These are phyloP conservation scores for Musca vetustissima DNA, from an alignment of 1,140 invertebrate species.

Conservation along the genomic window DNA sequence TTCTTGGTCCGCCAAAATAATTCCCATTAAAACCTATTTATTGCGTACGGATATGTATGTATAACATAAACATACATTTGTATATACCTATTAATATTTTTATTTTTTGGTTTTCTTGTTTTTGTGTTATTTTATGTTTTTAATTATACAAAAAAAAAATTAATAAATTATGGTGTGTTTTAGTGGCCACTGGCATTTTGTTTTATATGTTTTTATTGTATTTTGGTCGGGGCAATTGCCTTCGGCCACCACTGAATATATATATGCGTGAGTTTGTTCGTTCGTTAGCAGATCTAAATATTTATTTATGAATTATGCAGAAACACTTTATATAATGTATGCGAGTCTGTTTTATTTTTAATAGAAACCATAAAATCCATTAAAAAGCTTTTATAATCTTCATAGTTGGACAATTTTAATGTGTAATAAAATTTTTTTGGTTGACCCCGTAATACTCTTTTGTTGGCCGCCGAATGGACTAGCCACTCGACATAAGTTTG, in stretches of 20 bases:
- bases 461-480: no score
- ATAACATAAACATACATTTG: no score
- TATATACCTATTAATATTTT: neutral
- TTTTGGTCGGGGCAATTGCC: no score
- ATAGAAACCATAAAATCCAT: constrained; percentile 1
- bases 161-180: constrained; percentile 3
- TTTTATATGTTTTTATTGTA: no score
- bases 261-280: neutral
- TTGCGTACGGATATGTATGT: no score
- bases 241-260: no score
- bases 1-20: no score
- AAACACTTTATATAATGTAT: neutral
- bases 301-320: neutral
- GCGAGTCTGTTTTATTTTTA: neutral
- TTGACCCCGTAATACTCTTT: no score
- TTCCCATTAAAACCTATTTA: no score
- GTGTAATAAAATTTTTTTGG: no score
- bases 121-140: neutral
- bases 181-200: neutral
- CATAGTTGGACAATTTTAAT: neutral
- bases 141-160: constrained; percentile 5
- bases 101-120: neutral
- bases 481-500: no score
- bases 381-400: constrained; percentile 12
- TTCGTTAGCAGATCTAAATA: neutral